Conservation (phyloP, 1,140 invertebrate genomes). For the Diorhabda carinulata region DNA sequence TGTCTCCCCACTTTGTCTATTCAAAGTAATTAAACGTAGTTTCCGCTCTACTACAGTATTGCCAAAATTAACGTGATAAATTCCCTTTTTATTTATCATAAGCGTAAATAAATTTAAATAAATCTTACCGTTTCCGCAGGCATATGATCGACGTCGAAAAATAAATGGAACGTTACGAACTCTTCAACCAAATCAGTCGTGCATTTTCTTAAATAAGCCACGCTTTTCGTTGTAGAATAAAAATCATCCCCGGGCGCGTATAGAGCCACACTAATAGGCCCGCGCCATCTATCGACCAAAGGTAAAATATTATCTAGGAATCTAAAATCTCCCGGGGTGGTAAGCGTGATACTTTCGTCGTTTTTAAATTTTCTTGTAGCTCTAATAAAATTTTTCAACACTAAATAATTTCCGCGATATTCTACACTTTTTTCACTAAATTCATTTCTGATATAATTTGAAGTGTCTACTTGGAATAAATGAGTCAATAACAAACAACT, state of each 20-base stretch:
- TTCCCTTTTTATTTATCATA: too few species aligned
- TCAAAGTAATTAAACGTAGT: too few species aligned
- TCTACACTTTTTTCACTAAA: conserved; percentile 7
- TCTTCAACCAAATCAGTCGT: conserved; percentile 50
- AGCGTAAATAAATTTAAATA: too few species aligned
- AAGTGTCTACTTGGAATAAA: too few species aligned
- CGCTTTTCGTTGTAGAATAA: conserved; percentile 53
- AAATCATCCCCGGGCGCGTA: conserved; percentile 68
- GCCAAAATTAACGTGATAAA: too few species aligned
- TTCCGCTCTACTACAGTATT: too few species aligned
- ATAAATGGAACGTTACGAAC: conserved; percentile 63
- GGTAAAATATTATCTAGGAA: conserved; percentile 41
- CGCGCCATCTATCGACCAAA: conserved; percentile 47
- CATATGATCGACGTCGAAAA: conserved; percentile 59
- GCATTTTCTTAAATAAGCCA: conserved; percentile 58
- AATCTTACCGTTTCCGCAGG: conserved; percentile 50
- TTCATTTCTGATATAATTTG: not conserved
- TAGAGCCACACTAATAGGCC: conserved; percentile 66
- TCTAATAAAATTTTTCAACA: conserved; percentile 78
- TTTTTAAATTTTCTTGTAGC: conserved; percentile 50
- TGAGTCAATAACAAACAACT: too few species aligned
- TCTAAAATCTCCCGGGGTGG: conserved; percentile 62
- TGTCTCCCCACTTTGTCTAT: too few species aligned
- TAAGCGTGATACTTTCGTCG: conserved; percentile 66
- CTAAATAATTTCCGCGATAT: conserved; percentile 77